phyloP scores from a whole-genome alignment of 2,888 invertebrate species.

The Parnassius apollo region DNA sequence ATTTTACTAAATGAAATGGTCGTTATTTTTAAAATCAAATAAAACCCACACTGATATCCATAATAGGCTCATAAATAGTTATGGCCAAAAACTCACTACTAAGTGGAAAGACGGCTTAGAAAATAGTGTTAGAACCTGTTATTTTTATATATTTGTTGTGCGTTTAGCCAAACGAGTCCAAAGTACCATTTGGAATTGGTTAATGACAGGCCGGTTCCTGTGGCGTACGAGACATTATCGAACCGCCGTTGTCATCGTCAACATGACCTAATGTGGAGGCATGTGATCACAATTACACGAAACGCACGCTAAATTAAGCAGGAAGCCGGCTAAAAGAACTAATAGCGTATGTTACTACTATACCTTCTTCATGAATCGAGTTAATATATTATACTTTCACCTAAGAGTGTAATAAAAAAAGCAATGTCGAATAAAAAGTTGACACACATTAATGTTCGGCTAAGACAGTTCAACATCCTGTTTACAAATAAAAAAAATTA shows the following conservation, averaged over 20 bases:
- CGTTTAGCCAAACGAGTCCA: slow-evolving; percentile 44
- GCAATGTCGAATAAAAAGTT: too few relatives aligned
- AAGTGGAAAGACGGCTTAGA: slow-evolving; percentile 15
- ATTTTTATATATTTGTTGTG: slow-evolving; percentile 35
- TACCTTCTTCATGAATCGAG: too few relatives aligned
- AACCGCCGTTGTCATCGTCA: slow-evolving; percentile 53
- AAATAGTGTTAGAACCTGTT: slow-evolving; percentile 24
- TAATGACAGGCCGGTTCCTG: slow-evolving; percentile 69
- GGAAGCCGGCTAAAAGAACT: slow-evolving; percentile 42
- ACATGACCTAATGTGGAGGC: slow-evolving; percentile 64
- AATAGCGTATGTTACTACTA: too few relatives aligned
- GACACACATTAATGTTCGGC: too few relatives aligned
- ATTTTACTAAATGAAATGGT: too few relatives aligned
- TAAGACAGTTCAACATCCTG: too few relatives aligned
- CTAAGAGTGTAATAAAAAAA: too few relatives aligned
- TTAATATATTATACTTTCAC: too few relatives aligned
- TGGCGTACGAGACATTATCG: slow-evolving; percentile 57
- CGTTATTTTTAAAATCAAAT: too few relatives aligned
- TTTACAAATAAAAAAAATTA: too few relatives aligned
- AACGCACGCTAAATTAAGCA: slow-evolving; percentile 53
- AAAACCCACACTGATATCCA: neutral
- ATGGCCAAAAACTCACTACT: slow-evolving; percentile 8
- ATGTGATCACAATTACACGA: slow-evolving; percentile 64
- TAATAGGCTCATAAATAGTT: slow-evolving; percentile 5
- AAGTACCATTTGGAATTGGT: slow-evolving; percentile 70